These are phyloP conservation scores for Acromyrmex echinatior DNA, from an alignment of 1,140 invertebrate species.

Conservation along the genomic window DNA sequence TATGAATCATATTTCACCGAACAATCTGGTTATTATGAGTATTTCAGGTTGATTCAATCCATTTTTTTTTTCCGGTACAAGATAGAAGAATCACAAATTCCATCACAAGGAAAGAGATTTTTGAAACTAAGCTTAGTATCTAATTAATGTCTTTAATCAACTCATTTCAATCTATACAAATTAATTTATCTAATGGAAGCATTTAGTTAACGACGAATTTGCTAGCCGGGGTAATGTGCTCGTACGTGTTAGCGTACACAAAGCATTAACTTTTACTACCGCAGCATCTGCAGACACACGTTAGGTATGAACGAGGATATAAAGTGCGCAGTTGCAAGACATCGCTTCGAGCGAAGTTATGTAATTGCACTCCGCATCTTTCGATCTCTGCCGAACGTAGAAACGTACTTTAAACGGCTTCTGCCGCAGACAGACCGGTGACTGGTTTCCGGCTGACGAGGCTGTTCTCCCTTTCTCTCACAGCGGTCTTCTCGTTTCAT, in stretches of 20 bases:
- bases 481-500: constrained; percentile 11
- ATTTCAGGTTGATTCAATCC: too few relatives aligned
- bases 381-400: constrained; percentile 49
- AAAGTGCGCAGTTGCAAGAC: constrained; percentile 22
- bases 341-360: constrained; percentile 16
- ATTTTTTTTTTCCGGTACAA: too few relatives aligned
- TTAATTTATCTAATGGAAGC: not conserved
- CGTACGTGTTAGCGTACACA: not conserved
- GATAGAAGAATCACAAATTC: not conserved
- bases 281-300: not conserved
- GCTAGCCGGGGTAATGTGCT: not conserved
- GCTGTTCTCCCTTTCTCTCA: constrained; percentile 47
- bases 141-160: not conserved
- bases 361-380: constrained; percentile 41
- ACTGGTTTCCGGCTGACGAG: constrained; percentile 72
- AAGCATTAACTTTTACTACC: constrained; percentile 33
- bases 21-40: too few relatives aligned
- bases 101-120: not conserved
- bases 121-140: not conserved
- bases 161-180: not conserved
- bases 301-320: not conserved
- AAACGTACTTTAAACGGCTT: constrained; percentile 66
- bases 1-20: too few relatives aligned
- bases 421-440: constrained; percentile 66
- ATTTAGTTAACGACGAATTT: not conserved